Conservation (phyloP, 2,888 invertebrate genomes). For the Dasysyrphus tricinctus region DNA sequence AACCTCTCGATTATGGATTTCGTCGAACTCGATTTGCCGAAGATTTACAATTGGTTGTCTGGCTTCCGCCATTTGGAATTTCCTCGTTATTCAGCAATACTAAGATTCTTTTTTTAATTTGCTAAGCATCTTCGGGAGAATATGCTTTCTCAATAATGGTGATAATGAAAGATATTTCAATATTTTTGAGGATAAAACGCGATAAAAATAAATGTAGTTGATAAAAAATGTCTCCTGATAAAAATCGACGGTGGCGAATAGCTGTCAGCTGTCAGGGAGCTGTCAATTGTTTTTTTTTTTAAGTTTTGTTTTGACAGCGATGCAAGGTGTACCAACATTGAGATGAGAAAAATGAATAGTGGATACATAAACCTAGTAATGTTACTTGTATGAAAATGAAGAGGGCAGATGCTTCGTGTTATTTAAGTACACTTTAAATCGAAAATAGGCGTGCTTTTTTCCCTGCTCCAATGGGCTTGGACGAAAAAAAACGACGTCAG, state of each 20-base stretch:
- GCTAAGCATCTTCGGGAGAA: slow-evolving; percentile 43
- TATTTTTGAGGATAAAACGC: slow-evolving; percentile 15
- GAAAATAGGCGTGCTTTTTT: background rate
- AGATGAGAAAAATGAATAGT: background rate
- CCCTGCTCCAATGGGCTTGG: too few relatives aligned
- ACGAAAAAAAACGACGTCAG: too few relatives aligned
- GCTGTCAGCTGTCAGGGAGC: slow-evolving; percentile 63
- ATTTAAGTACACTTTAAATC: background rate
- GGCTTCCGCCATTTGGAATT: slow-evolving; percentile 64
- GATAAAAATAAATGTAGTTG: slow-evolving; percentile 45
- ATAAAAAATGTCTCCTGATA: slow-evolving; percentile 55
- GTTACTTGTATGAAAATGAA: background rate
- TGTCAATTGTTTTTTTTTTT: slow-evolving; percentile 47
- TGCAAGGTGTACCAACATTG: slow-evolving; percentile 25
- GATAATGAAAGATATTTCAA: background rate
- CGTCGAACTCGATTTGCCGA: slow-evolving; percentile 66
- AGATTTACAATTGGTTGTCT: slow-evolving; percentile 62
- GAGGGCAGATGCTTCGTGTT: background rate
- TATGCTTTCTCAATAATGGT: background rate
- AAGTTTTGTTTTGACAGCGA: slow-evolving; percentile 55
- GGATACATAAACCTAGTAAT: background rate
- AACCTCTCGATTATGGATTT: slow-evolving; percentile 66
- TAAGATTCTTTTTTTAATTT: slow-evolving; percentile 7
- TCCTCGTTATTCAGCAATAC: slow-evolving; percentile 40
- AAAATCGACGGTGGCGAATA: slow-evolving; percentile 57